Evolutionary conservation across 2,888 invertebrate species (phyloP).

Genomic region (Osmoderma eremita): DNA sequence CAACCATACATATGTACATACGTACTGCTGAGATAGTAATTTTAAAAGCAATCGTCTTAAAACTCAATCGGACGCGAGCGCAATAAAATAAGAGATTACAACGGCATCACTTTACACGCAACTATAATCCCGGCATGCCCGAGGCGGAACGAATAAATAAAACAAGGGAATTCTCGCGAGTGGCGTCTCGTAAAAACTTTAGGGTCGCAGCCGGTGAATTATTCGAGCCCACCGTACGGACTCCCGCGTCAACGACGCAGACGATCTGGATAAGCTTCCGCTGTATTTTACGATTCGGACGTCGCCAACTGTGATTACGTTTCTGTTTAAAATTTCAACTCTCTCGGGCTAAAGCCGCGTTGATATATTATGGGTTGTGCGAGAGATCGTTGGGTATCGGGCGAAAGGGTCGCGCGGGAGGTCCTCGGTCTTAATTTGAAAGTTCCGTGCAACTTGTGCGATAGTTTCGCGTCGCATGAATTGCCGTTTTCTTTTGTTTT

Average conservation of each 20-base stretch:
- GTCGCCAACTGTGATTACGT: constrained; percentile 48
- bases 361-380: constrained; percentile 12
- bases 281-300: constrained; percentile 47
- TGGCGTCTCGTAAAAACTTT: constrained; percentile 48
- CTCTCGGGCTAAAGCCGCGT: constrained; percentile 6
- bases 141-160: constrained; percentile 37
- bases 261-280: constrained; percentile 45
- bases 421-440: constrained; percentile 2
- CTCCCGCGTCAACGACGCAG: background rate
- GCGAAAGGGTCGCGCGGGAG: no score
- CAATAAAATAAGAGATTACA: constrained; percentile 19
- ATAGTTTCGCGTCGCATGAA: background rate
- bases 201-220: constrained; percentile 46
- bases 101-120: background rate
- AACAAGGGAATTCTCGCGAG: constrained; percentile 45
- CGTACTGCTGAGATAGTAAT: background rate
- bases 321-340: constrained; percentile 39
- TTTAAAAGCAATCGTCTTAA: constrained; percentile 4
- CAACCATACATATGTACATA: no score
- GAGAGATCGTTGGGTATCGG: background rate
- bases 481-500: no score
- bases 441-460: constrained; percentile 3
- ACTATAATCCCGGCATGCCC: background rate
- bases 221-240: constrained; percentile 34
- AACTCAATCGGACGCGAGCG: constrained; percentile 4